Base-by-base conservation (phyloP, 1,140 invertebrate species). In the Chironomus striatipennis region DNA sequence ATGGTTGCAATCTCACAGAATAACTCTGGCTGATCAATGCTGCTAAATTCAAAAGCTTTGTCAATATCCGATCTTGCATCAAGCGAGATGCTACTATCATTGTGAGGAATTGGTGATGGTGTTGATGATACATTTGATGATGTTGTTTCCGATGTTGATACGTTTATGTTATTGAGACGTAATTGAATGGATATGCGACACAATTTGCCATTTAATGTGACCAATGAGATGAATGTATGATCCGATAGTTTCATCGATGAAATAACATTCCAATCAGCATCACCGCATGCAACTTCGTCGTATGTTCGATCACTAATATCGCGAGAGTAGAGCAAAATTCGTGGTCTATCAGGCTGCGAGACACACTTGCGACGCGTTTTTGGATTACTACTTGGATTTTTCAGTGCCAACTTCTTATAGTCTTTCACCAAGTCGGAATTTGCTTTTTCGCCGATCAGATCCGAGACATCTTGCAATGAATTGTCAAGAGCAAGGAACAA, bases 391-490 rank as follows among this genome's bases (percentile, higher is more conserved):
- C 65, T 70, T 82, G 76, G 79, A 77, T 77, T 82, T 78, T 87
- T 87, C 74, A 86, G 82, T 0, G 87, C 87, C 82, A 89, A 81
- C 77, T 89, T 90, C 78, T 93, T 92, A 83, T 95, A 94, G 80
- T 94, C 92, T 78, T 91, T 90, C 7, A 94, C 88, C 65, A 92
- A 86, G 77, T 93, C 91, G 3, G 90, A 90, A 79, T 93, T 89
- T 76, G 88, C 79, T 73, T 79, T 77, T 5, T 74, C 67, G 67
- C 80, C 79, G 42, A 85, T 85, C 77, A 94, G 84, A 76, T 91
- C 90, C 43, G 86, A 86, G 80, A 91, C 93, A 82, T 93, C 92
- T 76, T 91, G 90, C n/a, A 95, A 83, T 42, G 87, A 89, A 78
- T 92, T 90, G 77, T 92, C 89, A 47, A 87, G 83, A 43, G 90